Evolutionary conservation across 2,113 vertebrate species (phyloP).

Genomic region (Salvator merianae): DNA sequence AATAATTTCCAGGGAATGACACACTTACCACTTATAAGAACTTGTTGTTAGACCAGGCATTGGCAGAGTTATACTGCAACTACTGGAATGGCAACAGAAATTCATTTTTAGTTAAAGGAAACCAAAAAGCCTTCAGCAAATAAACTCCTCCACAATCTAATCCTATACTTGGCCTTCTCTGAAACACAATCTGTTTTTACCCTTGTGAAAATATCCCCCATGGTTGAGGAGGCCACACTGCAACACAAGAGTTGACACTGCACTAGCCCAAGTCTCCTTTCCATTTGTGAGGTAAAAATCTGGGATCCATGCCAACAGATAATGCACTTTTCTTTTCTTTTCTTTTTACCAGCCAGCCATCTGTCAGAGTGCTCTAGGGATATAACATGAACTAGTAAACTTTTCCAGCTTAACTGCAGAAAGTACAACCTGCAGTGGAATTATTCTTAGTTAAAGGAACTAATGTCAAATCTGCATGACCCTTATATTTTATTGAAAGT

Average conservation of each 20-base stretch:
- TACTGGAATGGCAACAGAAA: background rate
- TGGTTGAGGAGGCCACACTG: background rate
- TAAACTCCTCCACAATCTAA: too few species aligned
- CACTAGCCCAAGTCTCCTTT: background rate
- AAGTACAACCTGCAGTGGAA: background rate
- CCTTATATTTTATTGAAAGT: slow-evolving; percentile 1
- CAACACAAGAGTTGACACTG: background rate
- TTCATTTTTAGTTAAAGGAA: background rate
- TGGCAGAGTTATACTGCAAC: too few species aligned
- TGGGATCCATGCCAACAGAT: background rate
- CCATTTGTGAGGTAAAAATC: too few species aligned
- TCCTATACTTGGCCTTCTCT: too few species aligned
- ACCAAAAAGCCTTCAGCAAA: background rate
- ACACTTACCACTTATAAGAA: background rate
- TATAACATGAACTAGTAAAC: background rate
- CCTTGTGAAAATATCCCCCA: background rate
- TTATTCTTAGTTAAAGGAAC: background rate
- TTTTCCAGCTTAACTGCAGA: background rate
- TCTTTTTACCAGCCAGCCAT: background rate
- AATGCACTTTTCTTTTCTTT: background rate
- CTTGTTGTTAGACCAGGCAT: too few species aligned
- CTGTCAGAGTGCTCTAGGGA: background rate
- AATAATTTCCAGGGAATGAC: background rate
- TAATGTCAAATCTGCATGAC: background rate
- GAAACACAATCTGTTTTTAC: background rate